Conservation (phyloP, 2,888 invertebrate species). For the Diaperis boleti region DNA sequence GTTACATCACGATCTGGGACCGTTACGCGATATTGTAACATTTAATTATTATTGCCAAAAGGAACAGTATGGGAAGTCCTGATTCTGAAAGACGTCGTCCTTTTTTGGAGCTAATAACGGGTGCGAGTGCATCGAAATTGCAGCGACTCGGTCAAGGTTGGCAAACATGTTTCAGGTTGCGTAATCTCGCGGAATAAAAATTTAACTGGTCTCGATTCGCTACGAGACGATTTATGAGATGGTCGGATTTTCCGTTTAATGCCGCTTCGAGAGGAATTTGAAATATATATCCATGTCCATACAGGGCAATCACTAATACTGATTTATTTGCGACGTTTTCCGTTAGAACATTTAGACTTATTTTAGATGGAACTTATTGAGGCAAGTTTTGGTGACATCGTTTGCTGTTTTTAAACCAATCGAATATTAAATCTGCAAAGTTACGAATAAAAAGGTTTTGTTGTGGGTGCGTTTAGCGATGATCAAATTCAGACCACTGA, state of each 20-base stretch:
- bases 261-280: background rate
- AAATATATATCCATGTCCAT: background rate
- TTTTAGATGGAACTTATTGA: too few species aligned
- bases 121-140: conserved; percentile 3
- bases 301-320: conserved; percentile 1
- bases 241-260: background rate
- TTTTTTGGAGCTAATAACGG: conserved; percentile 26
- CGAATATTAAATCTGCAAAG: background rate
- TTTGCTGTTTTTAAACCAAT: too few species aligned
- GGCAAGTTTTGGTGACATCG: too few species aligned
- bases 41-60: conserved; percentile 22
- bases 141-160: conserved; percentile 51
- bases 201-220: conserved; percentile 5
- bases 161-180: conserved; percentile 40
- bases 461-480: too few species aligned
- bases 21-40: conserved; percentile 10
- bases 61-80: background rate
- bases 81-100: conserved; percentile 14
- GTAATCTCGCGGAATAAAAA: conserved; percentile 16
- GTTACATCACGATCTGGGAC: conserved; percentile 22
- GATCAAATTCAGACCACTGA: too few species aligned
- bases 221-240: background rate
- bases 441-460: too few species aligned
- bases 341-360: conserved; percentile 19
- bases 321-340: conserved; percentile 9